Evolutionary conservation across 2,888 invertebrate genomes (phyloP), one percentile per base, ranked within the genome.

Genomic region (Tiliacea citrago): DNA sequence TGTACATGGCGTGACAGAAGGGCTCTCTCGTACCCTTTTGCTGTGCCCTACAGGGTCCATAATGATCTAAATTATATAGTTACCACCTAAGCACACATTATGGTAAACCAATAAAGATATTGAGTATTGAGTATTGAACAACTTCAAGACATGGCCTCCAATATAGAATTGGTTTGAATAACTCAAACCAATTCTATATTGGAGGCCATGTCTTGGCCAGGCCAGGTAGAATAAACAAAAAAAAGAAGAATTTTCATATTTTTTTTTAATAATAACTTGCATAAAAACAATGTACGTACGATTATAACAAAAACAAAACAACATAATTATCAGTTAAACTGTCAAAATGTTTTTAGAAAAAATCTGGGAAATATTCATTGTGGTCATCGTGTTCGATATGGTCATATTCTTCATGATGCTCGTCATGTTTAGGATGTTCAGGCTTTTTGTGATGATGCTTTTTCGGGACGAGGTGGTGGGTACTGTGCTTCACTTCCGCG

Each of bases 391-490:
- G 60, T 73, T 79, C 73, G 13, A 47, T 16, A 8, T 78, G 45
- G 10, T 51, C 75, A n/a, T 71, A 45, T 29, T 71, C 53, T 35
- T 74, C 74, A 8, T 76, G 61, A 21, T 29, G 24, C 24, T 77
- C 62, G 4, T 73, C 61, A 18, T 75, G 35, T 29, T 75, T 79
- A 18, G 58, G 75, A 71, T 75, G 79, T 47, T 81, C 66, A 13
- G 58, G 61, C 16, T 71, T 71, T 24, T 75, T 71, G 57, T 85
- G 82, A 63, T 87, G 85, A 67, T 88, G 79, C 42, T 75, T 74
- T 51, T 86, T 29, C 1, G 85, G 87, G 9, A 79, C 81, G 53
- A 77, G 65, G 61, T 88, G 88, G 61, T 85, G 86, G 24, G 86
- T 85, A 24, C 79, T 81, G 71, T 84, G 73, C 13, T 82, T 82